A percentile compares a stretch with the other conserved stretches of the same genome.
Evolutionary conservation across 2,113 vertebrate genomes (phyloP).

Genomic region (Chloebia gouldiae): DNA sequence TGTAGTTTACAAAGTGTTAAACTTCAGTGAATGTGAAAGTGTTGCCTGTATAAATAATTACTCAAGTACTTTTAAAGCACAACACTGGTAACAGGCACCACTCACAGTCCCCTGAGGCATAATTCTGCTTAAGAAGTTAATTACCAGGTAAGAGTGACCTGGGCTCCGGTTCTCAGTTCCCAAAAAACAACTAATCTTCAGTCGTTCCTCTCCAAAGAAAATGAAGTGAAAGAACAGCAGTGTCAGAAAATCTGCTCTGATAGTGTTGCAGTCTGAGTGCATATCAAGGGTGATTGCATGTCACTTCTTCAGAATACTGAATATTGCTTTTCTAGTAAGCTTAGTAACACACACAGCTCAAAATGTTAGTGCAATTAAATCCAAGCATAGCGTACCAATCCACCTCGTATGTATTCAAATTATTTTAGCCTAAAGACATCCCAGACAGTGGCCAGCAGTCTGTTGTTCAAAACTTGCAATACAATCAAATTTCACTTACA

Average conservation of each 20-base stretch:
- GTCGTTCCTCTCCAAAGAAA: neutral
- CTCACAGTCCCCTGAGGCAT: neutral
- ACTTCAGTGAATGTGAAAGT: neutral
- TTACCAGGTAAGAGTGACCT: neutral
- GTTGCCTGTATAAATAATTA: neutral
- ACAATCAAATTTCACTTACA: neutral
- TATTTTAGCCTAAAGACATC: neutral
- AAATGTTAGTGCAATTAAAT: neutral
- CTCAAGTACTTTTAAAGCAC: neutral
- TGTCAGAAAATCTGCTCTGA: neutral
- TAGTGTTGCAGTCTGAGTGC: neutral
- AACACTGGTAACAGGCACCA: neutral
- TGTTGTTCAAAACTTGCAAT: neutral
- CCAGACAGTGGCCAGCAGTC: neutral
- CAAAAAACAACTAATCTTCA: neutral
- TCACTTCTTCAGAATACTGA: neutral
- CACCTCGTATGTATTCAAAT: neutral
- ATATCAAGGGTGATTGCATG: neutral
- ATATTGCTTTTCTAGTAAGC: neutral
- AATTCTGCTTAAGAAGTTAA: neutral
- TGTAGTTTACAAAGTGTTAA: neutral
- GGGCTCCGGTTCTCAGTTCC: neutral
- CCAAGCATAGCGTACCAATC: neutral
- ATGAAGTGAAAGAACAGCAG: neutral
- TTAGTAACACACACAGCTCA: neutral